Percentiles rank a stretch among this genome's conserved stretches.
Conservation (phyloP, 2,113 vertebrate genomes). For the Mesoclemmys tuberculata region DNA sequence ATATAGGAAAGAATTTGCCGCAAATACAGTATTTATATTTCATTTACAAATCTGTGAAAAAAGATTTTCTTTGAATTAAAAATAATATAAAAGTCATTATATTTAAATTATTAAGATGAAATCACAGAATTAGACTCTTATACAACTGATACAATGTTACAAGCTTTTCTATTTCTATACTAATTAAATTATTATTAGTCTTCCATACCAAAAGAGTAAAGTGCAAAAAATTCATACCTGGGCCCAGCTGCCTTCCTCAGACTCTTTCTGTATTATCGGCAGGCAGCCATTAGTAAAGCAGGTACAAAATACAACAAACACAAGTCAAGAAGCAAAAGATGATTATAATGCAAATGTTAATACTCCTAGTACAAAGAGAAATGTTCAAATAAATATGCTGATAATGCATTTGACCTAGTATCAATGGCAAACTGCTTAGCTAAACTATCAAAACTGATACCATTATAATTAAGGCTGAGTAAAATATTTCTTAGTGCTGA, state of each 20-base stretch:
- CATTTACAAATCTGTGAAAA: background rate
- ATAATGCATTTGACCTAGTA: background rate
- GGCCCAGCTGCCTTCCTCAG: slow-evolving; percentile 98
- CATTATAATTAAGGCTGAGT: background rate
- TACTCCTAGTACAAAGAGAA: background rate
- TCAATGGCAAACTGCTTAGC: background rate
- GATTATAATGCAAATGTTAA: background rate
- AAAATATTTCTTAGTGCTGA: background rate
- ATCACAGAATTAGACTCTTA: background rate
- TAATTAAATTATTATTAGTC: background rate
- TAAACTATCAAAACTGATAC: background rate
- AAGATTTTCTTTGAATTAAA: background rate
- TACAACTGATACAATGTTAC: background rate
- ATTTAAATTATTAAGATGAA: background rate
- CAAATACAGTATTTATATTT: background rate
- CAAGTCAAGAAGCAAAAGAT: slow-evolving; percentile 33
- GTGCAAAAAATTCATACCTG: slow-evolving; percentile 84
- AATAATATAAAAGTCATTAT: background rate
- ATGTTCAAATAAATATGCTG: accelerated
- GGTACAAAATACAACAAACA: slow-evolving; percentile 66
- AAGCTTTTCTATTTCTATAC: background rate
- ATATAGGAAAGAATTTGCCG: background rate
- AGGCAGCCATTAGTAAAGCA: slow-evolving; percentile 68
- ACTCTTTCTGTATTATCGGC: slow-evolving; percentile 87
- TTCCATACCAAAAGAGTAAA: background rate